phyloP scores from a whole-genome alignment of 2,113 vertebrate genomes.

The Indicator maculatus region DNA sequence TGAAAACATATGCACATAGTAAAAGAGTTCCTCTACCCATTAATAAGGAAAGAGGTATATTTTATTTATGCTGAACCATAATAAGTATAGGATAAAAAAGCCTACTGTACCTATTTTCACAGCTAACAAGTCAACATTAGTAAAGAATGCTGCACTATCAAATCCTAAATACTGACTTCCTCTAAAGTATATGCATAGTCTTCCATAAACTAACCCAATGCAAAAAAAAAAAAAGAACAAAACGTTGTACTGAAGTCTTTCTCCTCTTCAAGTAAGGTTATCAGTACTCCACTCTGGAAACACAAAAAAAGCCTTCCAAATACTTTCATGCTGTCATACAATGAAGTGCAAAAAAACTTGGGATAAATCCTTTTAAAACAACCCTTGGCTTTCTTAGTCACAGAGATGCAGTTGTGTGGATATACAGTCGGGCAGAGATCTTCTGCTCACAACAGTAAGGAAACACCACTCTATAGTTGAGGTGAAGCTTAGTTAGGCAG shows the following conservation, averaged over 20 bases:
- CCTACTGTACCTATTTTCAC: not conserved
- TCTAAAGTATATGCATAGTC: not conserved
- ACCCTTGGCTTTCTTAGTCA: not conserved
- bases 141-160: not conserved
- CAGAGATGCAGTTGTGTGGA: not conserved
- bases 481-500: accelerated
- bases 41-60: not conserved
- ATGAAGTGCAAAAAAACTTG: not conserved
- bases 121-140: not conserved
- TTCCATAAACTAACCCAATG: not conserved
- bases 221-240: not conserved
- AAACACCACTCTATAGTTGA: not conserved
- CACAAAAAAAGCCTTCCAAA: not conserved
- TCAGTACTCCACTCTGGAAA: not conserved
- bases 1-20: not conserved
- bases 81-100: not conserved
- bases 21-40: not conserved
- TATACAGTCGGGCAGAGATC: not conserved
- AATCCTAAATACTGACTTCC: not conserved
- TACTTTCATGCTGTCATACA: not conserved
- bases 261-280: not conserved
- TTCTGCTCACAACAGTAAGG: not conserved
- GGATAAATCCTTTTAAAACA: not conserved
- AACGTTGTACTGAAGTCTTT: not conserved
- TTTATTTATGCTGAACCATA: not conserved